Percentiles rank a stretch among this genome's conserved stretches.
Evolutionary conservation across 2,888 invertebrate genomes (phyloP).

Genomic region (Nasonovia ribisnigri): DNA sequence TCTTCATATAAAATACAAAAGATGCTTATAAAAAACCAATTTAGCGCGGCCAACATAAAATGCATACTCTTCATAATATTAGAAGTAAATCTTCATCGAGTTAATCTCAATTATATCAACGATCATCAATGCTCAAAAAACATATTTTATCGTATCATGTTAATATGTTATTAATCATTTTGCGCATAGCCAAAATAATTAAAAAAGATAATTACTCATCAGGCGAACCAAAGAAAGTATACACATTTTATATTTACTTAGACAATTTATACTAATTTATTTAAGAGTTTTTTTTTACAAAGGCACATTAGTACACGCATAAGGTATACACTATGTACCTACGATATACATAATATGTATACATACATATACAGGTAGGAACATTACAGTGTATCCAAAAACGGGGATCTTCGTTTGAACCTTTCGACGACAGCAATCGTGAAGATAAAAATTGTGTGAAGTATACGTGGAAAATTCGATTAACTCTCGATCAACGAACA

Average conservation of each 20-base stretch:
- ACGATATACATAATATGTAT: not conserved
- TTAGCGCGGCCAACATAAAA: not conserved
- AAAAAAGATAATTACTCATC: not conserved
- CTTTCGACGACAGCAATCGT: not conserved
- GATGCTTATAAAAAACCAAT: not conserved
- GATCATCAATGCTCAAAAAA: not conserved
- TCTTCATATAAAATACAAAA: not conserved
- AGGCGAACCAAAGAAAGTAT: not conserved
- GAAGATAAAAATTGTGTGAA: not conserved
- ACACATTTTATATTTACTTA: not conserved
- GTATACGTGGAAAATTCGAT: not conserved
- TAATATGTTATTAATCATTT: not conserved
- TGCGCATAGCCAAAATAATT: not conserved
- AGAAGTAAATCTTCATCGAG: not conserved
- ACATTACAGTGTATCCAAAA: not conserved
- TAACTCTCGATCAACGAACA: not conserved
- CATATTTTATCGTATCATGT: not conserved
- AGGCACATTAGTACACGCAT: not conserved
- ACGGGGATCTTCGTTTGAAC: not conserved
- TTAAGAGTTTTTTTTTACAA: not conserved
- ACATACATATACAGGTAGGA: not conserved
- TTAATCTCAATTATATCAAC: not conserved
- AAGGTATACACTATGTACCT: not conserved
- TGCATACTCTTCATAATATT: not conserved
- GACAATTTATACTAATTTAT: not conserved